Percentiles rank a stretch among this genome's conserved stretches.
Evolutionary conservation across 2,888 invertebrate species (phyloP).

Genomic region (Agriopis marginaria): DNA sequence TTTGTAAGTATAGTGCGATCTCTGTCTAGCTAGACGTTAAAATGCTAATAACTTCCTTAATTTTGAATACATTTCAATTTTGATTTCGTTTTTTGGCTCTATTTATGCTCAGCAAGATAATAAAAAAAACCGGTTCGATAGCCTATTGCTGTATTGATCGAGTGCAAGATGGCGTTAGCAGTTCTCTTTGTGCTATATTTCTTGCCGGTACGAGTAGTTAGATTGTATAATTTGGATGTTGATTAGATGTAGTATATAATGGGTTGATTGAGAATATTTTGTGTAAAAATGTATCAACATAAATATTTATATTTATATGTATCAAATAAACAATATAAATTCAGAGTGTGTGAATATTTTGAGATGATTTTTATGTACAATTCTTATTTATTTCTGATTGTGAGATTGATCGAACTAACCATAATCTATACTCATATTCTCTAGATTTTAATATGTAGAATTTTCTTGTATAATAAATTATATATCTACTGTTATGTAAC

Average conservation of each 20-base stretch:
- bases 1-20: no score
- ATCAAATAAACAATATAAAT: conserved; percentile 2
- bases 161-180: conserved; percentile 4
- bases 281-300: conserved; percentile 1
- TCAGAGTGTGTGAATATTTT: conserved; percentile 3
- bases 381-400: conserved; percentile 10
- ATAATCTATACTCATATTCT: not conserved
- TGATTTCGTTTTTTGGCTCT: no score
- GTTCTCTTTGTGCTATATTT: conserved; percentile 12
- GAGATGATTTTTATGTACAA: conserved; percentile 8
- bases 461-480: not conserved
- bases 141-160: not conserved
- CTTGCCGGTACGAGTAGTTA: conserved; percentile 24
- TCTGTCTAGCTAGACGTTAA: no score
- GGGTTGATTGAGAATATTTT: conserved; percentile 23
- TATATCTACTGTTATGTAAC: conserved; percentile 6
- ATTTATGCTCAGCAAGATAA: no score
- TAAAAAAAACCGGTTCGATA: no score
- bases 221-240: conserved; percentile 19
- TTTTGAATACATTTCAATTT: no score
- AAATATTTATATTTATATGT: conserved; percentile 16
- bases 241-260: conserved; percentile 28
- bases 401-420: conserved; percentile 6
- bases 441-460: not conserved
- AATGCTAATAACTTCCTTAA: no score